Evolutionary conservation across 2,113 vertebrate genomes (phyloP), one percentile per base, ranked within the genome.

Genomic region (Penelope pileata): DNA sequence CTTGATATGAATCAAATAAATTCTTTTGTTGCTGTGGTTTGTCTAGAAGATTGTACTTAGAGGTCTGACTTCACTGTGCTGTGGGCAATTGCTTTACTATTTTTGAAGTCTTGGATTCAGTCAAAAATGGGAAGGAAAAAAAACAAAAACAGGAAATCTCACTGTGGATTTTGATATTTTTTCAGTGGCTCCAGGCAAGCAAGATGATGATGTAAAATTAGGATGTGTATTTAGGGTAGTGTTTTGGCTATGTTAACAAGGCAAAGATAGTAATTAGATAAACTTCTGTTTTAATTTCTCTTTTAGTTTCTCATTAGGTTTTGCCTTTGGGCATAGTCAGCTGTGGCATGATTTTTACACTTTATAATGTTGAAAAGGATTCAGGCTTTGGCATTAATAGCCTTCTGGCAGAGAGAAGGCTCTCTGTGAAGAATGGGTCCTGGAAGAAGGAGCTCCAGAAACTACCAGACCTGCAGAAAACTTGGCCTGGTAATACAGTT

Each of bases 291-390:
- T 83, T 88, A 77, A 93, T 93, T 96, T 94, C 29, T 76, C 78
- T 83, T 84, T 92, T 88, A 76, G 16, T 87, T 88, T 91, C 92
- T 91, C 82, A 83, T 95, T 90, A 96, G 40, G 18, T 91, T 88
- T 95, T 93, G 74, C 88, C 86, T 80, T 30, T 83, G 54, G 67
- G 13, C 70, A 5, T 81, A 91, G 79, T 90, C 82, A 88, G 42
- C 73, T 94, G 48, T 3, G 5, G 42, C 22, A 63, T 83, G 70
- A 56, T 59, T 93, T n/a, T 91, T 83, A 88, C 58, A 54, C 67
- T 88, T 83, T 68, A 42, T 91, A 26, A 27, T 42, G 24, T 85
- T 88, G 53, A 84, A 83, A 70, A 83, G 40, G 78, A 47, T 77
- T 34, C 38, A 77, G 59, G 45, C 30, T 86, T 88, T 80, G 72